Evolutionary conservation across 1,140 invertebrate species (phyloP).

Genomic region (Manduca sexta): DNA sequence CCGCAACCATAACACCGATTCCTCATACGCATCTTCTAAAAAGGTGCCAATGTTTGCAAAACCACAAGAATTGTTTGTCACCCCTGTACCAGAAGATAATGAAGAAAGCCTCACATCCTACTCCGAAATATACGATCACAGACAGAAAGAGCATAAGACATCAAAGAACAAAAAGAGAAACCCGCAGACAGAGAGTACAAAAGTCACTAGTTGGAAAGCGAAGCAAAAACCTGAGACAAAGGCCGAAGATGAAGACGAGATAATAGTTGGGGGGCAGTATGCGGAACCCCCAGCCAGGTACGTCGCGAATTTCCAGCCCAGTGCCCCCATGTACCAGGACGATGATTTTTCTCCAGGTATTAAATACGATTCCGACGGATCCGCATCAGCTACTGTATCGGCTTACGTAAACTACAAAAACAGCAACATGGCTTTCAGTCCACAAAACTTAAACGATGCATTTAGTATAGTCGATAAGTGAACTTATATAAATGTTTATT

Average conservation of each 20-base stretch:
- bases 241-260: slow-evolving; percentile 27
- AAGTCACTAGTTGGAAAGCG: slow-evolving; percentile 12
- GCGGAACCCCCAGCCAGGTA: slow-evolving; percentile 62
- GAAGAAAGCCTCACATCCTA: slow-evolving; percentile 17
- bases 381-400: slow-evolving; percentile 44
- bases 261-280: slow-evolving; percentile 60
- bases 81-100: slow-evolving; percentile 12
- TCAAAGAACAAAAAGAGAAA: slow-evolving; percentile 5
- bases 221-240: too few species aligned
- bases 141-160: slow-evolving; percentile 10
- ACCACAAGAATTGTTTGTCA: slow-evolving; percentile 20
- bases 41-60: slow-evolving; percentile 23
- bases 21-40: slow-evolving; percentile 27
- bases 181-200: neutral
- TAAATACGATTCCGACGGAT: slow-evolving; percentile 29
- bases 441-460: slow-evolving; percentile 69
- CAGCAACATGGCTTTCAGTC: slow-evolving; percentile 69
- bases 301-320: slow-evolving; percentile 31
- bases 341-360: slow-evolving; percentile 29
- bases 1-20: slow-evolving; percentile 21
- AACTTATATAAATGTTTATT: neutral
- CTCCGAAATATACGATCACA: slow-evolving; percentile 22
- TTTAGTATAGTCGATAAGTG: slow-evolving; percentile 61
- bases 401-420: slow-evolving; percentile 68
- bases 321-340: slow-evolving; percentile 25